Evolutionary conservation across 2,888 invertebrate species (phyloP), one percentile per base, ranked within the genome.

Genomic region (Piscicola geometra): DNA sequence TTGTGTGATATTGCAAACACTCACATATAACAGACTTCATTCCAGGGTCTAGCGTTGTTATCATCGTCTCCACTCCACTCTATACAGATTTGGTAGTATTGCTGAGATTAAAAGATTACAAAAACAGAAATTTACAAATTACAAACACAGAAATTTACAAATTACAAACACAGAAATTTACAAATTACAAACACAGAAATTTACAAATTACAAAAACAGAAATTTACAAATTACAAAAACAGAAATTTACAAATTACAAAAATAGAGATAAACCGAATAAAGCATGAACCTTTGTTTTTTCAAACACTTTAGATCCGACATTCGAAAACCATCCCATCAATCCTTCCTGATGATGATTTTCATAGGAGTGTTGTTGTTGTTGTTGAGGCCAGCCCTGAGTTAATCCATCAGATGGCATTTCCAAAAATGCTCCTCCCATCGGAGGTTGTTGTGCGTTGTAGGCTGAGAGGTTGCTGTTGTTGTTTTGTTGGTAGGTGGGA

Each of bases 21-120:
- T 88, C 88, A 93, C 93, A 89, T 80, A 93, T 89, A 82, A 91
- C 91, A 86, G 93, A 92, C 83, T 90, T 91, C 93, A 93, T 93
- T 84, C 93, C 93, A 25, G 93, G 93, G 85, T 93, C 93, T 33
- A 93, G 86, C 12, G 93, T 93, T 15, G 92, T 93, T 75, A 93
- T 92, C 89, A 93, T 90, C 0, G 91, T 90, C 83, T 93, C 92
- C 0, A 93, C 90, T 0, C 92, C 92, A 82, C 88, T 91, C 87
- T 91, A n/a, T n/a, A n/a, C n/a, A n/a, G n/a, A n/a, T n/a, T n/a
- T n/a, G n/a, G n/a, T n/a, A n/a, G n/a, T n/a, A n/a, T n/a, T n/a
- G n/a, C n/a, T n/a, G n/a, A n/a, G n/a, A n/a, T n/a, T n/a, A n/a
- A n/a, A n/a, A n/a, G n/a, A n/a, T n/a, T n/a, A n/a, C n/a, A n/a